Evolutionary conservation across 2,888 invertebrate species (phyloP), one percentile per base, ranked within the genome.

Genomic region (Mellilla xanthometata): DNA sequence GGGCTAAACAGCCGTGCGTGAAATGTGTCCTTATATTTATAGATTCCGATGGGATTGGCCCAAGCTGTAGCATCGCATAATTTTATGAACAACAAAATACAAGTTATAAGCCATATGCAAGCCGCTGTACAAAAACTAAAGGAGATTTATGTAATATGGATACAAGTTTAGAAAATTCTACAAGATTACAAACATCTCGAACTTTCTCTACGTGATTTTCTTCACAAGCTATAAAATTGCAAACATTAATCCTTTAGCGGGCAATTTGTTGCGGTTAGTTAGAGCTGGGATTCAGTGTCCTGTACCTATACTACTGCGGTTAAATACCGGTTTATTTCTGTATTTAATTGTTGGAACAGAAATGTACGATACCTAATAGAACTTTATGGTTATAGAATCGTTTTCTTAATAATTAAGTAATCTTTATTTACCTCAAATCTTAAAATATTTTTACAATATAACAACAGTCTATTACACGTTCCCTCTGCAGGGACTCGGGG

Each of bases 21-120:
- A n/a, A n/a, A n/a, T n/a, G n/a, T n/a, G n/a, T n/a, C n/a, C n/a
- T n/a, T n/a, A 28, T 36, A 11, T 22, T 36, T 19, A 35, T 7
- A 24, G 24, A 24, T 27, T 22, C 19, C 28, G 8, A 2, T 13
- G 30, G 9, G 11, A 31, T 12, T 31, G 35, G 38, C 33, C 30
- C 44, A 40, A 52, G 48, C 48, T 49, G 32, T 38, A 31, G 42
- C 52, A 57, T 54, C 52, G 51, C 51, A 22, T n/a, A n/a, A n/a
- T n/a, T n/a, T n/a, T n/a, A 23, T 36, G 42, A 47, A 52, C 49
- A 44, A 53, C 45, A 40, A 45, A 57, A 57, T 54, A 51, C 43
- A 53, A 50, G 34, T 49, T 56, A 32, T 46, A 48, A 54, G 47
- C 41, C 44, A 5, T 5, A 31, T 9, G 27, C 45, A 44, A 46